Conservation (phyloP, 2,888 invertebrate genomes). For the Dichetophora obliterata region DNA sequence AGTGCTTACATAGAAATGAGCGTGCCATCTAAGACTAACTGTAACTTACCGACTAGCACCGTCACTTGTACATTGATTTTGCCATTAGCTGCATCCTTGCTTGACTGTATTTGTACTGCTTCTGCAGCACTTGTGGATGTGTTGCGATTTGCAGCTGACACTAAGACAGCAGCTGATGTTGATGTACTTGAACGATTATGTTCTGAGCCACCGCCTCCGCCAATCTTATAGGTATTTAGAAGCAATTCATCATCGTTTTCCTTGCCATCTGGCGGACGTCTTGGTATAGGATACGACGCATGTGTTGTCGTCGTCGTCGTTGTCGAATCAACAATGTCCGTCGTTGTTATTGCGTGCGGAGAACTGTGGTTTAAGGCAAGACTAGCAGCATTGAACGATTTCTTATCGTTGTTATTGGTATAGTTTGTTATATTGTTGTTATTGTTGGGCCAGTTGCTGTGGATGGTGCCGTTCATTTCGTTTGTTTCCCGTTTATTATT, state of each 20-base stretch:
- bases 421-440: slow-evolving; percentile 50
- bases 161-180: slow-evolving; percentile 70
- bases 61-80: slow-evolving; percentile 91
- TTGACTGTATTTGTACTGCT: slow-evolving; percentile 68
- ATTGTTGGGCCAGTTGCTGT: slow-evolving; percentile 43
- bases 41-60: slow-evolving; percentile 78
- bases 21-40: neutral
- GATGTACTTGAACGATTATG: slow-evolving; percentile 53
- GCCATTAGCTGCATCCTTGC: slow-evolving; percentile 78
- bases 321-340: slow-evolving; percentile 59
- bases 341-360: slow-evolving; percentile 55
- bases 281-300: slow-evolving; percentile 54
- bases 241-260: slow-evolving; percentile 79
- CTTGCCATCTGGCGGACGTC: slow-evolving; percentile 82
- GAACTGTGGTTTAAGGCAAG: slow-evolving; percentile 50
- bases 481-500: neutral
- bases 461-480: slow-evolving; percentile 27
- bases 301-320: slow-evolving; percentile 43
- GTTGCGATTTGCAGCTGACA: slow-evolving; percentile 73
- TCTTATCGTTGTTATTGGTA: slow-evolving; percentile 52
- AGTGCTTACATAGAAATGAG: neutral
- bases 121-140: slow-evolving; percentile 52
- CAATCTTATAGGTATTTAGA: slow-evolving; percentile 58
- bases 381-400: slow-evolving; percentile 47
- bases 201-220: slow-evolving; percentile 55